These are phyloP conservation scores for Danio rerio DNA, from an alignment of 2,113 vertebrate genomes.

Conservation along the genomic window GRCz12tu NC_133179.1:18433501-18434000, in stretches of 20 bases:
- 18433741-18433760: neutral
- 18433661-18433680: neutral
- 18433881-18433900: neutral
- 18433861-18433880: neutral
- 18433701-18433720: neutral
- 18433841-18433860: neutral
- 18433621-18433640: slow-evolving; percentile 63
- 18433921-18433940: neutral
- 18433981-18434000: too few species aligned
- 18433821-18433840: slow-evolving; percentile 2
- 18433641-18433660: slow-evolving; percentile 35
- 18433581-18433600: slow-evolving; percentile 61
- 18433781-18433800: slow-evolving; percentile 16
- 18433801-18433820: neutral
- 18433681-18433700: neutral
- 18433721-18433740: neutral
- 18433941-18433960: neutral
- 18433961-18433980: too few species aligned
- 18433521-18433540: slow-evolving; percentile 65
- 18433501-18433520: slow-evolving; percentile 16
- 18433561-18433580: slow-evolving; percentile 62
- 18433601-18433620: slow-evolving; percentile 67
- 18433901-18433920: neutral
- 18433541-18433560: slow-evolving; percentile 42
- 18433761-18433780: slow-evolving; percentile 63